Conservation (phyloP, 2,797 vertebrate species). For the Coregonus ussuriensis region DNA sequence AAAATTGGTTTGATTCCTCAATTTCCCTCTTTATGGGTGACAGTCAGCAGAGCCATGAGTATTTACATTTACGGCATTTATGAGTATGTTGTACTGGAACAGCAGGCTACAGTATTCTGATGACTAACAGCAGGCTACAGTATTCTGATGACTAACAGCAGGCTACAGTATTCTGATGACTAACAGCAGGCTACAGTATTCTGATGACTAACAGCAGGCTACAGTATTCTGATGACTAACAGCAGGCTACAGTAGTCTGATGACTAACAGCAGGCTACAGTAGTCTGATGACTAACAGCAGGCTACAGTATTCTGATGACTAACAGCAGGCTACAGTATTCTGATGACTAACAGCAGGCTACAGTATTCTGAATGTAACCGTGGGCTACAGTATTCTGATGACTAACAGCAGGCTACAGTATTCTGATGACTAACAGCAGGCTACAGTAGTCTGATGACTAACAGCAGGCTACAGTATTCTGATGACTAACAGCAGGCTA, state of each 20-base stretch:
- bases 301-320: slow-evolving; percentile 16
- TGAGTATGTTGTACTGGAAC: no score
- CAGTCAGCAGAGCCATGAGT: background rate
- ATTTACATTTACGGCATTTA: slow-evolving; percentile 1
- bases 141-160: no score
- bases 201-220: no score
- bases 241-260: no score
- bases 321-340: slow-evolving; percentile 8
- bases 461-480: slow-evolving; percentile 12
- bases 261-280: no score
- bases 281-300: no score
- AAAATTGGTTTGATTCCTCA: slow-evolving; percentile 28
- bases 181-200: no score
- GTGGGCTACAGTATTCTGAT: slow-evolving; percentile 20
- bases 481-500: background rate
- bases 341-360: background rate
- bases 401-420: slow-evolving; percentile 4
- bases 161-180: no score
- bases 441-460: slow-evolving; percentile 16
- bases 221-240: no score
- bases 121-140: no score
- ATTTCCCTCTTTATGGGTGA: slow-evolving; percentile 29
- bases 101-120: no score
- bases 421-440: background rate
- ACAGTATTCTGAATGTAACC: slow-evolving; percentile 30